Conservation (phyloP, 2,797 vertebrate species). For the Propithecus perrieri region DNA sequence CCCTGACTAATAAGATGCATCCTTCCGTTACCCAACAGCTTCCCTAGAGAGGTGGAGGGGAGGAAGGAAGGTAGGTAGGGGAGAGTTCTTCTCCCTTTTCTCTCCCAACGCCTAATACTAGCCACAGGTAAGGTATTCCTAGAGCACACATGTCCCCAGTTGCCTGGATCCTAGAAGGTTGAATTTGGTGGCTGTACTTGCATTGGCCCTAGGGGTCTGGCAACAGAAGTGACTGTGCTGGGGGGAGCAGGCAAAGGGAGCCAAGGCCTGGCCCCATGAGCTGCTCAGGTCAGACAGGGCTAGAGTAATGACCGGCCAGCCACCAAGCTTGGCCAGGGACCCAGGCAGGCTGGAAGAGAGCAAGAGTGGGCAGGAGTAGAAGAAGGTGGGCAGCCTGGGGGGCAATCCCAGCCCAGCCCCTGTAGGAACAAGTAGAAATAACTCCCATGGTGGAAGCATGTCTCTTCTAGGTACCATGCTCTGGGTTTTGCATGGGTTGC, state of each 20-base stretch:
- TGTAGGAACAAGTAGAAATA: not conserved
- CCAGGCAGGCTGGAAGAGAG: not conserved
- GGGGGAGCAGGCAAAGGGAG: not conserved
- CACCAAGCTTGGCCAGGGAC: not conserved
- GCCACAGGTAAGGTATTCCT: not conserved
- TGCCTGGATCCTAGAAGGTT: not conserved
- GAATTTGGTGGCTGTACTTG: not conserved
- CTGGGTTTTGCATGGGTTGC: not conserved
- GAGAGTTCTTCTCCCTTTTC: not conserved
- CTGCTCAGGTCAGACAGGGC: not conserved
- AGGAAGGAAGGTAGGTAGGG: not conserved
- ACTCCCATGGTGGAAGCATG: rapidly evolving
- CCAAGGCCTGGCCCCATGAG: not conserved
- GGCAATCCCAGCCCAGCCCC: not conserved
- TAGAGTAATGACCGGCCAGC: not conserved
- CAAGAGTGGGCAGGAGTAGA: not conserved
- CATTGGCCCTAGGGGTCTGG: not conserved
- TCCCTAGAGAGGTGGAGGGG: not conserved
- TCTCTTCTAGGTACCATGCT: not conserved
- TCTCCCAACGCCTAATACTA: not conserved
- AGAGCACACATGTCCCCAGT: not conserved
- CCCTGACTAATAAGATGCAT: not conserved
- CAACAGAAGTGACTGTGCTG: not conserved
- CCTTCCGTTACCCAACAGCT: not conserved
- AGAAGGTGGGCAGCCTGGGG: not conserved